These are phyloP conservation scores for Volucella bombylans DNA, from an alignment of 2,888 invertebrate species.

Conservation along the genomic window DNA sequence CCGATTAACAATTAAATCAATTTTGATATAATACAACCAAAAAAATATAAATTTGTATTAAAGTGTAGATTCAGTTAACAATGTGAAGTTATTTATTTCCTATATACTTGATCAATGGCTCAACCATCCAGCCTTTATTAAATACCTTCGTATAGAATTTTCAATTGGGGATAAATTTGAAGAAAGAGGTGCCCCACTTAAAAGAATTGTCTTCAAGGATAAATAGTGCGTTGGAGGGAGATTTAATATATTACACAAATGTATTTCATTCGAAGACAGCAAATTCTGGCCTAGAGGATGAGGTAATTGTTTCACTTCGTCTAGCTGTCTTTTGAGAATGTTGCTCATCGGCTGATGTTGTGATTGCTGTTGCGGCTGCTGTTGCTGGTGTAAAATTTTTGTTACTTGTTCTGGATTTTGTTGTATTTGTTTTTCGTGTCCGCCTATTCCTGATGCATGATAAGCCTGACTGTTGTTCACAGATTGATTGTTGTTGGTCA, in stretches of 20 bases:
- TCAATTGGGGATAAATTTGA: constrained; percentile 79
- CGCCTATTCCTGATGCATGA: constrained; percentile 57
- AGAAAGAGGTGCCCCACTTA: constrained; percentile 83
- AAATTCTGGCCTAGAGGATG: constrained; percentile 84
- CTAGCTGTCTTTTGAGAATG: constrained; percentile 83
- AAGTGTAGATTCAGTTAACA: constrained; percentile 40
- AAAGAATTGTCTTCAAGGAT: constrained; percentile 92
- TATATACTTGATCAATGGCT: constrained; percentile 77
- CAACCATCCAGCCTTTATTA: constrained; percentile 82
- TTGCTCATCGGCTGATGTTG: constrained; percentile 83
- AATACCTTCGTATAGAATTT: constrained; percentile 83
- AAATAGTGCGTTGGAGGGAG: constrained; percentile 94
- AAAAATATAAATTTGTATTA: constrained; percentile 4
- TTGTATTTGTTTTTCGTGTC: constrained; percentile 68
- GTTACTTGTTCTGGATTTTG: constrained; percentile 76
- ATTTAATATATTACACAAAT: constrained; percentile 90
- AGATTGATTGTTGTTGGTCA: constrained; percentile 83
- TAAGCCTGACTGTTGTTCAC: constrained; percentile 76
- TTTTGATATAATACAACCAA: constrained; percentile 12
- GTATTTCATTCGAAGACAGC: constrained; percentile 87
- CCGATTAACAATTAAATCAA: constrained; percentile 59
- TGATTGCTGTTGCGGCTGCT: constrained; percentile 75
- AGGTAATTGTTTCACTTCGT: constrained; percentile 79
- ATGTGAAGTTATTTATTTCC: background rate
- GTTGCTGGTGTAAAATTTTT: constrained; percentile 75